Conservation (phyloP, 2,797 vertebrate genomes). For the Otus scops region DNA sequence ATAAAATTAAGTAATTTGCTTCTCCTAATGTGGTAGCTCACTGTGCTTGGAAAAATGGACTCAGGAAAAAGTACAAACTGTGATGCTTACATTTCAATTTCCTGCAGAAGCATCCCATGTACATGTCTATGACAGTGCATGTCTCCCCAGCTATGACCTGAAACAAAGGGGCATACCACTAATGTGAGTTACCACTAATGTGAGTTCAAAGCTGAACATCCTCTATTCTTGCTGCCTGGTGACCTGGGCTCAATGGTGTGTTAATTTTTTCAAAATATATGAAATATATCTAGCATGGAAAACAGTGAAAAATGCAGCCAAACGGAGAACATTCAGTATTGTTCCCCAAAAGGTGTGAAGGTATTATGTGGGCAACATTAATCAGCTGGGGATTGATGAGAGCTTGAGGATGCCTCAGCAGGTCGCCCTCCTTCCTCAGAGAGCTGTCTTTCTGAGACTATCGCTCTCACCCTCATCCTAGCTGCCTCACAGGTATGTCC, state of each 20-base stretch:
- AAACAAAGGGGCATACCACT: background rate
- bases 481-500: background rate
- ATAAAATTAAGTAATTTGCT: background rate
- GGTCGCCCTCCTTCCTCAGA: background rate
- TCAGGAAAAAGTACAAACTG: background rate
- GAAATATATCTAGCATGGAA: background rate
- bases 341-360: background rate
- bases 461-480: background rate
- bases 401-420: background rate
- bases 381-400: background rate
- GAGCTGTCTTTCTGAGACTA: background rate
- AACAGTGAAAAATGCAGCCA: background rate
- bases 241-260: background rate
- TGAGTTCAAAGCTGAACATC: background rate
- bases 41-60: background rate
- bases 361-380: background rate
- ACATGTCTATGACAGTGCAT: fast-evolving
- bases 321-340: background rate
- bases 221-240: background rate
- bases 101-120: background rate
- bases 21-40: background rate
- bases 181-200: background rate
- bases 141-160: background rate
- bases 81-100: background rate
- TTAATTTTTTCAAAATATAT: background rate